These are phyloP conservation scores for Agelaius phoeniceus DNA, from an alignment of 2,113 vertebrate species.

Conservation along the genomic window DNA sequence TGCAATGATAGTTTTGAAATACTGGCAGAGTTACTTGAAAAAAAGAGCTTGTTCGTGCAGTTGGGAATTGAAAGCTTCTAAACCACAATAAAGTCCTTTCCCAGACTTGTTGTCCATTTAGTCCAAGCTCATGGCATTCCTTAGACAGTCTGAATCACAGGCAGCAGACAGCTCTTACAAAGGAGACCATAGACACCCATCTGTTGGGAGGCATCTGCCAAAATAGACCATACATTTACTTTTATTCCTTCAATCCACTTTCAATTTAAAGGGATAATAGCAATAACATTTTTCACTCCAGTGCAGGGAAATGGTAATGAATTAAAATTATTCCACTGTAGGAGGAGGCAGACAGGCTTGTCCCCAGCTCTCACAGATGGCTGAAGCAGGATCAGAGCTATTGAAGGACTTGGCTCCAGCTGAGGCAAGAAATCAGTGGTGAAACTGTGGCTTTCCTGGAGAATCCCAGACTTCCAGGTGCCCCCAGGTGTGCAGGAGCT, in stretches of 20 bases:
- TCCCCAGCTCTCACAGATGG: background rate
- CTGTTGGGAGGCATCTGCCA: conserved; percentile 25
- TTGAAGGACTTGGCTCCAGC: background rate
- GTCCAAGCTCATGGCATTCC: conserved; percentile 49
- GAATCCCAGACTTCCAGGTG: background rate
- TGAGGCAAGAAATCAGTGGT: background rate
- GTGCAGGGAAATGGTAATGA: background rate
- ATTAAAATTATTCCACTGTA: background rate
- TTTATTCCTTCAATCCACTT: conserved; percentile 23
- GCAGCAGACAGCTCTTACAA: conserved; percentile 36
- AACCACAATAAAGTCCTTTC: conserved; percentile 67
- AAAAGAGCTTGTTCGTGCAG: conserved; percentile 58
- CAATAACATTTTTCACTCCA: conserved; percentile 44
- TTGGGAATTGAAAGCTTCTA: conserved; percentile 67
- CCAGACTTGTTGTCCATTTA: conserved; percentile 67
- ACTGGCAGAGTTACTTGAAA: conserved; percentile 50
- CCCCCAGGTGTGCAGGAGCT: background rate
- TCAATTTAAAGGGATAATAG: conserved; percentile 23
- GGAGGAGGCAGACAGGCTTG: background rate
- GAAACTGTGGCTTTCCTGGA: background rate
- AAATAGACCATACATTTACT: conserved; percentile 3
- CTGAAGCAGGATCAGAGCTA: background rate
- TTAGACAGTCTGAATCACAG: conserved; percentile 59
- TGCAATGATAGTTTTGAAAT: conserved; percentile 34
- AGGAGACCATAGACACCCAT: conserved; percentile 32